Conservation (phyloP, 2,888 invertebrate species). For the Papilio elwesi region DNA sequence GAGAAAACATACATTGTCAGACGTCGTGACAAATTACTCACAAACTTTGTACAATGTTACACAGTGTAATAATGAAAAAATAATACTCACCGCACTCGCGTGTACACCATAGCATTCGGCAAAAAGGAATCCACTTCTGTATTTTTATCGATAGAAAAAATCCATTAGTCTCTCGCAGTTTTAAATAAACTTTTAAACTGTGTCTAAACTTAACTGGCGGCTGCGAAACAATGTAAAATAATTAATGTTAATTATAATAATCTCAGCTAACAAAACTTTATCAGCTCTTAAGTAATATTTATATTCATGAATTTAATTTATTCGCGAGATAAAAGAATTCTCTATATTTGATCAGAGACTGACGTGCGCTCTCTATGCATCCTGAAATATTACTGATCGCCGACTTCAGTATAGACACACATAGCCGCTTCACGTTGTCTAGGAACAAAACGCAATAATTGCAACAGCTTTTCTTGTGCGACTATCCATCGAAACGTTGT, state of each 20-base stretch:
- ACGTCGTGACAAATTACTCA: slow-evolving; percentile 35
- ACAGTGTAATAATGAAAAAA: slow-evolving; percentile 26
- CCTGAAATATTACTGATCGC: slow-evolving; percentile 69
- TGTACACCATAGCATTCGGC: slow-evolving; percentile 20
- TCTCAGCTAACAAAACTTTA: not conserved
- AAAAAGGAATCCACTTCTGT: slow-evolving; percentile 28
- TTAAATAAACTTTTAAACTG: slow-evolving; percentile 41
- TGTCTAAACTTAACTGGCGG: slow-evolving; percentile 36
- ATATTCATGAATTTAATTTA: slow-evolving; percentile 1
- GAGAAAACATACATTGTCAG: slow-evolving; percentile 37
- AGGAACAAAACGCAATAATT: slow-evolving; percentile 49
- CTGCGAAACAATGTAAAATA: not conserved
- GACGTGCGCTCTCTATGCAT: slow-evolving; percentile 60
- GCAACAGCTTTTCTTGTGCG: slow-evolving; percentile 45
- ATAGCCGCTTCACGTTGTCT: slow-evolving; percentile 45
- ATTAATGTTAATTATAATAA: not conserved
- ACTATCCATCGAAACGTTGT: slow-evolving; percentile 46
- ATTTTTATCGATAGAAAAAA: slow-evolving; percentile 21
- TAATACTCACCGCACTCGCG: slow-evolving; percentile 35
- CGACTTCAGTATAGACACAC: slow-evolving; percentile 40
- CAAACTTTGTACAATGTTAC: slow-evolving; percentile 36
- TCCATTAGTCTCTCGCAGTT: slow-evolving; percentile 28
- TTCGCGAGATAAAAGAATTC: slow-evolving; percentile 6
- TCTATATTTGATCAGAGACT: slow-evolving; percentile 34
- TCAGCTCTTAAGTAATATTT: not conserved